These are phyloP conservation scores for Eugnorisma glareosa DNA, from an alignment of 2,888 invertebrate species.

Conservation along the genomic window DNA sequence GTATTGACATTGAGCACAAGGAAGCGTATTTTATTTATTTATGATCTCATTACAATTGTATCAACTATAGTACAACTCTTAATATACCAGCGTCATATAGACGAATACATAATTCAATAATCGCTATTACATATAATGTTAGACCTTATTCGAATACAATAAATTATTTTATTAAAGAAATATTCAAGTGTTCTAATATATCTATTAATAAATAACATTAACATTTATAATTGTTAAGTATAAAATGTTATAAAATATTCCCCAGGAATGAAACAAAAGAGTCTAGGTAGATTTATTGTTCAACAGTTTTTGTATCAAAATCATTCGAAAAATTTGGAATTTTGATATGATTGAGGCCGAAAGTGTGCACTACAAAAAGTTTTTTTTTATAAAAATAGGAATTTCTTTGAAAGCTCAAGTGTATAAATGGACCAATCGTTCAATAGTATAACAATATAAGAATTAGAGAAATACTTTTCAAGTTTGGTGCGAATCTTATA, in stretches of 20 bases:
- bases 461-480: conserved; percentile 66
- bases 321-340: conserved; percentile 79
- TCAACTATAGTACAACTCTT: conserved; percentile 78
- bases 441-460: conserved; percentile 73
- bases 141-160: conserved; percentile 85
- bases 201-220: conserved; percentile 78
- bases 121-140: conserved; percentile 78
- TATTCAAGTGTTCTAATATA: conserved; percentile 82
- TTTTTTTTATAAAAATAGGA: conserved; percentile 89
- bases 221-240: conserved; percentile 75
- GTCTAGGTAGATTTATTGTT: conserved; percentile 67
- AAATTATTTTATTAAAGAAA: conserved; percentile 79
- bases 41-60: conserved; percentile 73
- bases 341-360: conserved; percentile 85
- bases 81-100: conserved; percentile 88
- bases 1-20: conserved; percentile 88
- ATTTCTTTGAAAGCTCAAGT: conserved; percentile 88
- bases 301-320: conserved; percentile 73
- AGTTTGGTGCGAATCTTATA: conserved; percentile 48
- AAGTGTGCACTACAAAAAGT: conserved; percentile 84
- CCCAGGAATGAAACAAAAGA: conserved; percentile 77
- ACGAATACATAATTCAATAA: conserved; percentile 83
- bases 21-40: conserved; percentile 81
- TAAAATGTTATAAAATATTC: conserved; percentile 73
- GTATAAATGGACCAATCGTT: conserved; percentile 86